A percentile compares a stretch with the other conserved stretches of the same genome.
These are phyloP conservation scores for pig (Sus scrofa) DNA, from an alignment of 2,113 vertebrate genomes.

Conservation along the genomic window DNA sequence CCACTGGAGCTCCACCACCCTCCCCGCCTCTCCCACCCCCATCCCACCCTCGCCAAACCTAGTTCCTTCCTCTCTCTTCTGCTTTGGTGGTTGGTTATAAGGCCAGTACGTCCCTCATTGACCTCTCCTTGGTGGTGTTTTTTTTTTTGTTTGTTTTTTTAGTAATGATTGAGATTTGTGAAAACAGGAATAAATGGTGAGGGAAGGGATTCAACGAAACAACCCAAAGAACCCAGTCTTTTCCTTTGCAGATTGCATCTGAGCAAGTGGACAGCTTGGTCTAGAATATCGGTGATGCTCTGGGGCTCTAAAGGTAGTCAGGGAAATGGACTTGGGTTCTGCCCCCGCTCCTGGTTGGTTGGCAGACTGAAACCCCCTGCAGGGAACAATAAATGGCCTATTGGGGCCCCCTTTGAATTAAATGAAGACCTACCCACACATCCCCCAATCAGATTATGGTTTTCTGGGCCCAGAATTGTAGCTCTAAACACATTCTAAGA, in stretches of 20 bases:
- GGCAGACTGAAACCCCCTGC: not conserved
- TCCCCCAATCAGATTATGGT: not conserved
- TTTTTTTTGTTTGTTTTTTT: not conserved
- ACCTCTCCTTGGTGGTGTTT: not conserved
- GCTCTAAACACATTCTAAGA: not conserved
- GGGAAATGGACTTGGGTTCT: not conserved
- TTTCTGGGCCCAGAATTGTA: not conserved
- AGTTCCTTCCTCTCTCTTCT: constrained; percentile 25
- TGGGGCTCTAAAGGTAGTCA: not conserved
- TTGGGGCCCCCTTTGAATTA: not conserved
- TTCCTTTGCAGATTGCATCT: not conserved
- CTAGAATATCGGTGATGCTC: not conserved
- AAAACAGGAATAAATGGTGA: not conserved
- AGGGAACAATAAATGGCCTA: not conserved
- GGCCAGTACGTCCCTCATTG: not conserved
- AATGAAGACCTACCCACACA: not conserved
- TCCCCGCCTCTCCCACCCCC: not conserved
- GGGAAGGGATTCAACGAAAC: constrained; percentile 18
- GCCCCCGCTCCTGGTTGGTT: not conserved
- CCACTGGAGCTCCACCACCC: rapidly evolving
- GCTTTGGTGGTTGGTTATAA: not conserved
- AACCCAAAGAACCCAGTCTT: not conserved
- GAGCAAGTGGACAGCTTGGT: not conserved
- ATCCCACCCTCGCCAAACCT: not conserved
- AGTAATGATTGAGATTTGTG: not conserved